Evolutionary conservation across 1,140 invertebrate species (phyloP).

Genomic region (Drosophila miranda): DNA sequence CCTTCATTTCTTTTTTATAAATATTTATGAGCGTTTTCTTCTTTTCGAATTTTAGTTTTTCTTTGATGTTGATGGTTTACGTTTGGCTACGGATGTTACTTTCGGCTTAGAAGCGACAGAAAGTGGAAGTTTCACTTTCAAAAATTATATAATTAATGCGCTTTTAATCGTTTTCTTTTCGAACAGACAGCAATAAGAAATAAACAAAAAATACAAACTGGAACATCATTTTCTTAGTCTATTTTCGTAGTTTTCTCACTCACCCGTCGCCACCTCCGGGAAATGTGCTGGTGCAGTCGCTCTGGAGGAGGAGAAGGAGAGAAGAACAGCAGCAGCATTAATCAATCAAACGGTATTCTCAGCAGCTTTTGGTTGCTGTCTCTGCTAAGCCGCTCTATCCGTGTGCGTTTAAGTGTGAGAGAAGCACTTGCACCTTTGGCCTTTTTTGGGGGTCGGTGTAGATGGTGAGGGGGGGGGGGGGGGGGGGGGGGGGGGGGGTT

Average conservation of each 20-base stretch:
- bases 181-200: constrained; percentile 4
- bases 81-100: constrained; percentile 47
- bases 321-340: constrained; percentile 22
- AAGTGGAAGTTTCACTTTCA: constrained; percentile 74
- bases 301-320: constrained; percentile 6
- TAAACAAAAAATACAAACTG: constrained; percentile 23
- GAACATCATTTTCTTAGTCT: constrained; percentile 9
- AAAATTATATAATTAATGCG: constrained; percentile 75
- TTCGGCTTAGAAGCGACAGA: constrained; percentile 58
- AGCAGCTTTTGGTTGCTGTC: constrained; percentile 1
- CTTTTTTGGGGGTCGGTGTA: constrained; percentile 8
- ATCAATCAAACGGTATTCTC: constrained; percentile 41
- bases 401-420: constrained; percentile 14
- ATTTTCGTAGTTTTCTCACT: constrained; percentile 8
- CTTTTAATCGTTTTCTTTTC: constrained; percentile 57
- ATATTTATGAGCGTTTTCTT: constrained; percentile 50
- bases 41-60: constrained; percentile 32
- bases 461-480: too few relatives aligned
- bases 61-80: constrained; percentile 60
- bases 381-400: constrained; percentile 5
- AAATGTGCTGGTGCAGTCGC: not conserved
- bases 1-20: constrained; percentile 38
- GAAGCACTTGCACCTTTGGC: constrained; percentile 63
- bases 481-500: too few relatives aligned
- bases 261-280: constrained; percentile 33